These are phyloP conservation scores for Criorhina ranunculi DNA, from an alignment of 2,888 invertebrate genomes.

Conservation along the genomic window DNA sequence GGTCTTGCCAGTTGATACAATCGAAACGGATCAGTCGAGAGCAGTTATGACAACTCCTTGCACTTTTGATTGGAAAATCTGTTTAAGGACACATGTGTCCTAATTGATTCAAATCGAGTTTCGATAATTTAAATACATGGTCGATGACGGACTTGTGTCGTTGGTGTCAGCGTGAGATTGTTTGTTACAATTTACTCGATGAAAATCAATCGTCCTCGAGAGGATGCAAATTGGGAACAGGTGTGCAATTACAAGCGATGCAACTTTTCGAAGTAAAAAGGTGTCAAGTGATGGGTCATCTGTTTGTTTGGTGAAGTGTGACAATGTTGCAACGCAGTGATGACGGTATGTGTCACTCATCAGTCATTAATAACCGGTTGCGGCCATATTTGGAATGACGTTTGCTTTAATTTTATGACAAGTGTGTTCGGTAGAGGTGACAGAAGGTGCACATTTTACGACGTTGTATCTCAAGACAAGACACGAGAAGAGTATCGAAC, in stretches of 20 bases:
- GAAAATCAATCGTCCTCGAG: not conserved
- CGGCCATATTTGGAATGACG: too few species aligned
- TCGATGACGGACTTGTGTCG: constrained; percentile 41
- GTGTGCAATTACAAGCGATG: constrained; percentile 8
- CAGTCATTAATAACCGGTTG: too few species aligned
- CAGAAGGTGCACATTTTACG: too few species aligned
- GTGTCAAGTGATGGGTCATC: too few species aligned
- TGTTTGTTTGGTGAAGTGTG: too few species aligned
- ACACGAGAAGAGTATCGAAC: too few species aligned
- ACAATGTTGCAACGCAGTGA: too few species aligned
- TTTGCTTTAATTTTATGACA: too few species aligned
- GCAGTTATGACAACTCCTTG: constrained; percentile 61
- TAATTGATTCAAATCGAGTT: constrained; percentile 48
- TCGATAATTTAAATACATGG: constrained; percentile 49
- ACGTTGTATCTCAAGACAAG: too few species aligned
- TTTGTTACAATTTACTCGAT: not conserved
- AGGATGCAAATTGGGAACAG: constrained; percentile 2
- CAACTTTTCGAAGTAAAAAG: too few species aligned
- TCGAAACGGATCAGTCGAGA: constrained; percentile 36
- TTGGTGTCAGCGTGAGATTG: constrained; percentile 31
- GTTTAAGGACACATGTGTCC: constrained; percentile 38
- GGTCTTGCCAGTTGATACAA: constrained; percentile 58
- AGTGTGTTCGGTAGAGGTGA: too few species aligned
- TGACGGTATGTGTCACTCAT: too few species aligned
- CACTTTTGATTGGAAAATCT: constrained; percentile 19